Evolutionary conservation across 2,113 vertebrate genomes (phyloP), one percentile per base, ranked within the genome.

Genomic region (Amphiprion percula): DNA sequence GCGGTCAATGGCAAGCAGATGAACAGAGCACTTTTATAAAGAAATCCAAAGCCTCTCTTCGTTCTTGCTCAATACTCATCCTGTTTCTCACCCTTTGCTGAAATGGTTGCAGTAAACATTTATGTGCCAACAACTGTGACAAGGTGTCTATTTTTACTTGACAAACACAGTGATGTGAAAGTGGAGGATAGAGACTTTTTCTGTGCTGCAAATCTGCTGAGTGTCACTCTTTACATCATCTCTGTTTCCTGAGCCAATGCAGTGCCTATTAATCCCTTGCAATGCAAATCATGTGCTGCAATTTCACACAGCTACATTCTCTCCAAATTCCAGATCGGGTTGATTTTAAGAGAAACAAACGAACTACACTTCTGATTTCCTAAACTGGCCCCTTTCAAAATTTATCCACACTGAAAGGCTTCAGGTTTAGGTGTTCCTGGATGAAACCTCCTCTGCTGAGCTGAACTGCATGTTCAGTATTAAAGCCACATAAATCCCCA

Each of bases 11-110:
- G 69, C 82, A 82, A 67, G 59, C 7, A 14, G 72, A 81, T 61
- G 88, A 84, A 84, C 85, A 84, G 65, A 49, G 44, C 59, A 59
- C 80, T 89, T 91, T 90, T 90, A 54, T 60, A 70, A 80, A 74
- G 71, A 39, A 74, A 56, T 63, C 4, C 61, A 71, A 79, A 85
- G 37, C 12, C 49, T 76, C 52, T 74, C 4, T 77, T 52, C 58
- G 69, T 69, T 86, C 77, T 83, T 26, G 49, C 54, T 65, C 69
- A 52, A 10, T 16, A 24, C 62, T 77, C 64, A 88, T 58, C 63
- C 78, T 63, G 74, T 85, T 87, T 87, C 72, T 86, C 77, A 82
- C 74, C 75, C 28, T 19, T 47, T 23, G 64, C 62, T 79, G 26
- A 73, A 82, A 54, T 69, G 59, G 50, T 73, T 39, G 28, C 41